phyloP scores from a whole-genome alignment of 2,113 vertebrate genomes.

The Sigmodon hispidus region DNA sequence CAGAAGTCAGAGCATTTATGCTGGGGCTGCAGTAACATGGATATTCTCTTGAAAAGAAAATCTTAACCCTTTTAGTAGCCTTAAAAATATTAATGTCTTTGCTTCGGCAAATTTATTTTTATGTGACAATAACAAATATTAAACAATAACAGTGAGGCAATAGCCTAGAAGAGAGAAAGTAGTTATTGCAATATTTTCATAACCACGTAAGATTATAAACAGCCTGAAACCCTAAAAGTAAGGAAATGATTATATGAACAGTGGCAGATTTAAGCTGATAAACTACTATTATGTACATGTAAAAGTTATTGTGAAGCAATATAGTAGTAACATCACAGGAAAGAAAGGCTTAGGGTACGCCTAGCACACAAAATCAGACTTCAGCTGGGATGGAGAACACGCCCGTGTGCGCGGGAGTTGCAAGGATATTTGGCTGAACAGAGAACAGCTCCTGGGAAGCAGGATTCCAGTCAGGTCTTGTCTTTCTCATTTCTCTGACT shows the following conservation, averaged over 20 bases:
- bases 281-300: neutral
- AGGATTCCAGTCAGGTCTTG: neutral
- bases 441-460: neutral
- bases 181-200: slow-evolving; percentile 1
- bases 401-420: too few relatives aligned
- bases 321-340: neutral
- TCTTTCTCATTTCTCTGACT: neutral
- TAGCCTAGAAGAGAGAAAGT: neutral
- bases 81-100: neutral
- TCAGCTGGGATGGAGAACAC: neutral
- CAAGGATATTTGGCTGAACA: neutral
- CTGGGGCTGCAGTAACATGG: neutral
- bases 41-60: neutral
- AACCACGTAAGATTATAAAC: neutral
- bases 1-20: neutral
- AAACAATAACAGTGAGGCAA: neutral
- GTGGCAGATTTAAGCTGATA: neutral
- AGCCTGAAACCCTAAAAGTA: neutral
- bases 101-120: neutral
- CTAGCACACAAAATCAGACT: neutral
- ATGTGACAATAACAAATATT: neutral
- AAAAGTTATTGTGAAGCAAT: neutral
- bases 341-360: neutral
- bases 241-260: neutral
- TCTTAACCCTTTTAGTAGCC: neutral